A percentile compares a stretch with the other conserved stretches of the same genome.
These are phyloP conservation scores for Petrolisthes manimaculis DNA, from an alignment of 2,888 invertebrate genomes.

Conservation along the genomic window DNA sequence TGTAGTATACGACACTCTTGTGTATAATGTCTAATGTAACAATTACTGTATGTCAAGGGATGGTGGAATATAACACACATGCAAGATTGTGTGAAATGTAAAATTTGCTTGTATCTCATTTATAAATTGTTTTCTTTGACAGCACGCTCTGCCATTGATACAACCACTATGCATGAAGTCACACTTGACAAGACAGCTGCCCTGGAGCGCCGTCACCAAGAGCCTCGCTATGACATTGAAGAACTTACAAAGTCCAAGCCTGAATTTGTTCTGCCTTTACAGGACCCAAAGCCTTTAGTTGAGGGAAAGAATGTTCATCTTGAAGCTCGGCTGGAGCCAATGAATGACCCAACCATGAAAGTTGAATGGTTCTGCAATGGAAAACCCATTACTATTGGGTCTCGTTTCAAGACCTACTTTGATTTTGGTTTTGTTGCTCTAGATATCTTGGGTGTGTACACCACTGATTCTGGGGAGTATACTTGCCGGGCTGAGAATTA, in stretches of 20 bases:
- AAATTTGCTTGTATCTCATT: neutral
- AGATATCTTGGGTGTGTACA: constrained; percentile 92
- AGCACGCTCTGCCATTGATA: constrained; percentile 91
- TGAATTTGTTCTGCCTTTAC: constrained; percentile 87
- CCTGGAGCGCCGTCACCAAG: constrained; percentile 87
- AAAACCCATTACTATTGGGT: constrained; percentile 73
- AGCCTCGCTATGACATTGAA: constrained; percentile 89
- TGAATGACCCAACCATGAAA: constrained; percentile 95
- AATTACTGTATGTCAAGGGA: constrained; percentile 6
- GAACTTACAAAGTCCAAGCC: constrained; percentile 95
- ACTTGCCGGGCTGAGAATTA: constrained; percentile 94
- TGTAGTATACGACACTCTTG: neutral
- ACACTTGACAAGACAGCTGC: constrained; percentile 88
- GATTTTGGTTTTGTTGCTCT: constrained; percentile 98
- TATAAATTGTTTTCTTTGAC: constrained; percentile 46
- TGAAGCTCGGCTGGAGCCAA: constrained; percentile 91
- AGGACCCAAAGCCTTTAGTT: constrained; percentile 85
- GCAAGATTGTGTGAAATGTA: neutral
- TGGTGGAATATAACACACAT: neutral
- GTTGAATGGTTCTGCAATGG: constrained; percentile 98
- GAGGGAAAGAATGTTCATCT: constrained; percentile 92
- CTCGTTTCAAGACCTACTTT: constrained; percentile 92
- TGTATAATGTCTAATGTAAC: too few relatives aligned
- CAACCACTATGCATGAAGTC: constrained; percentile 89
- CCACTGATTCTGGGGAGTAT: constrained; percentile 95